Conservation (phyloP, 2,113 vertebrate genomes). For the Cariama cristata region DNA sequence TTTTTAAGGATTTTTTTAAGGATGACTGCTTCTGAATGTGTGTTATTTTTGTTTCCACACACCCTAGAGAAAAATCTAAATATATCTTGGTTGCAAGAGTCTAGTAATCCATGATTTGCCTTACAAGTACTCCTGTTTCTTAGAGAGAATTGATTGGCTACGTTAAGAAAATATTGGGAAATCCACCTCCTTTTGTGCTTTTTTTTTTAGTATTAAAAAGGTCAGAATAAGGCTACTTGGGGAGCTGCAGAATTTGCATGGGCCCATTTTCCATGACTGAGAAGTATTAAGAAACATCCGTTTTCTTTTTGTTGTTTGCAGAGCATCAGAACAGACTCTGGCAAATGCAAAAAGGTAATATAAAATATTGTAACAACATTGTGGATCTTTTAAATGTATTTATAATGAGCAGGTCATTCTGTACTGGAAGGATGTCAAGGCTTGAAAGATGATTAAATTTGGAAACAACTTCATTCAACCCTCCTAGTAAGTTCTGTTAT, state of each 20-base stretch:
- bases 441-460: neutral
- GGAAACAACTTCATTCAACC: constrained; percentile 1
- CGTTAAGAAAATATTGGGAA: neutral
- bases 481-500: neutral
- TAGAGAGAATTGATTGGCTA: neutral
- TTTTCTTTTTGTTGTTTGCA: neutral
- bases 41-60: neutral
- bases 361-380: neutral
- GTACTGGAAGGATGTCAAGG: neutral
- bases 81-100: neutral
- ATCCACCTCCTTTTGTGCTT: neutral
- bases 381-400: neutral
- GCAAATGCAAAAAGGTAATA: neutral
- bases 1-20: neutral
- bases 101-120: neutral
- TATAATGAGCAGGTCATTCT: neutral
- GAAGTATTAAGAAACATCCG: neutral
- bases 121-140: neutral
- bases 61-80: neutral
- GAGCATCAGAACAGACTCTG: neutral
- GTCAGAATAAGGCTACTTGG: neutral
- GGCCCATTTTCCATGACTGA: neutral
- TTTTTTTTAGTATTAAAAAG: neutral
- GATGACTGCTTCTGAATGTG: neutral
- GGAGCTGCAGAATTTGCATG: neutral